Base-by-base conservation (phyloP, 1,140 invertebrate species). In the Leptinotarsa lineolata region DNA sequence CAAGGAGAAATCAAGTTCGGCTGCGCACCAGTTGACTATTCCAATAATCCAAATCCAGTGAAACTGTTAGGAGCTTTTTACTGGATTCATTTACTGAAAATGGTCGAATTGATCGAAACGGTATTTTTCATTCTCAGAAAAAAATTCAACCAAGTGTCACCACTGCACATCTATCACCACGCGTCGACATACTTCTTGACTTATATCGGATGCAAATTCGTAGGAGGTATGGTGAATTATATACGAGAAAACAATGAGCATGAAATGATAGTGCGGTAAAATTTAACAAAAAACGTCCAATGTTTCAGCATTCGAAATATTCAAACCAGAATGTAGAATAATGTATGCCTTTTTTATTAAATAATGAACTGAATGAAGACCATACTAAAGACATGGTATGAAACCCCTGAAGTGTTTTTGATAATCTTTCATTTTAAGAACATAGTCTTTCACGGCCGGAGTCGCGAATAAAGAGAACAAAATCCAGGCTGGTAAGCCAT, bases 131-230 rank as follows among this genome's bases (percentile, higher is more conserved):
- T 92, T 21, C 78, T 93, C 24, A 85, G 92, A 24, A 93, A 92
- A 82, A 93, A 92, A 81, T 85, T 89, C 60, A 89, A 88, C 48
- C 92, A 94, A 84, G 88, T 91, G 15, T 90, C 91, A 3, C 91
- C 90, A 78, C 85, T 94, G 24, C 92, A 94, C 77, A 83, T 93
- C 30, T 93, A 93, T 79, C 91, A 93, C 85, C 92, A 94, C 77
- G 85, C 87, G 68, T 89, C 88, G 54, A 91, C 91, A 46, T 61
- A 44, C 13, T 74, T 86, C 18, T 84, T 92, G 8, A 88, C 91
- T 79, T 95, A 92, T 92, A 87, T 91, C 22, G 91, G 86, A 4
- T 87, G 89, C 46, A 93, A 90, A 85, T 91, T 87, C 79, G 84
- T 88, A 61, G 88, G 88, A 85, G 90, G 90, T 91, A 80, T 68